These are phyloP conservation scores for Phyllotis vaccarum DNA, from an alignment of 2,797 vertebrate genomes.

Conservation along the genomic window DNA sequence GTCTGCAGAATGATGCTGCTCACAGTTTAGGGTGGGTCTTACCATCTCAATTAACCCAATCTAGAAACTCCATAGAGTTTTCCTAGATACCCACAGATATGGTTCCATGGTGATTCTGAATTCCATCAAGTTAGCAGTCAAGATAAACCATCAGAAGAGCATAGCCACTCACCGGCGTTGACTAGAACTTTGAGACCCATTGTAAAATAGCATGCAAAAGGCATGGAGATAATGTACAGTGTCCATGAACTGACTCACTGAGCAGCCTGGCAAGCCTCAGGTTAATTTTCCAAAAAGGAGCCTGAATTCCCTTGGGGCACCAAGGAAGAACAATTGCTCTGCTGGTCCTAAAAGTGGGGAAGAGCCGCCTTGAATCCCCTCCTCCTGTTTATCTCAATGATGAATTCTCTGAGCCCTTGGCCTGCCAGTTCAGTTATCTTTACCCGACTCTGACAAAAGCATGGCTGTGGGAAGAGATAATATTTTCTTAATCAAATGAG, in stretches of 20 bases:
- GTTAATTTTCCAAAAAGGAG: slow-evolving; percentile 2
- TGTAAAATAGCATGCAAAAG: background rate
- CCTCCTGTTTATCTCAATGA: slow-evolving; percentile 62
- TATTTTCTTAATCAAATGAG: slow-evolving; percentile 77
- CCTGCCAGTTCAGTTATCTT: slow-evolving; percentile 55
- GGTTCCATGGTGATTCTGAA: background rate
- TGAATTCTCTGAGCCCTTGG: slow-evolving; percentile 61
- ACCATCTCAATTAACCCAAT: background rate
- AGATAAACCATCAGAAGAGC: background rate
- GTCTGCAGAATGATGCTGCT: background rate
- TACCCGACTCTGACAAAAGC: slow-evolving; percentile 58
- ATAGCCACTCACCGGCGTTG: background rate
- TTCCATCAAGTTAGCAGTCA: background rate
- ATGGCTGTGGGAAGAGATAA: slow-evolving; percentile 63
- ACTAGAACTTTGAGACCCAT: background rate
- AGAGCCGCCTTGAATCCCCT: background rate
- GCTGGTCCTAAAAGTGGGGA: background rate
- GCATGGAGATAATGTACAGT: background rate
- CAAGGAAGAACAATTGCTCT: background rate
- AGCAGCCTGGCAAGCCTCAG: background rate
- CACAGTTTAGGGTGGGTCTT: background rate
- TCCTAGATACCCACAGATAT: background rate
- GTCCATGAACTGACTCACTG: background rate
- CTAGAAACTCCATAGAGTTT: background rate
- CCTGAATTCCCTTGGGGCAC: background rate